phyloP scores from a whole-genome alignment of 2,888 invertebrate species.

The Agrilus mali region DNA sequence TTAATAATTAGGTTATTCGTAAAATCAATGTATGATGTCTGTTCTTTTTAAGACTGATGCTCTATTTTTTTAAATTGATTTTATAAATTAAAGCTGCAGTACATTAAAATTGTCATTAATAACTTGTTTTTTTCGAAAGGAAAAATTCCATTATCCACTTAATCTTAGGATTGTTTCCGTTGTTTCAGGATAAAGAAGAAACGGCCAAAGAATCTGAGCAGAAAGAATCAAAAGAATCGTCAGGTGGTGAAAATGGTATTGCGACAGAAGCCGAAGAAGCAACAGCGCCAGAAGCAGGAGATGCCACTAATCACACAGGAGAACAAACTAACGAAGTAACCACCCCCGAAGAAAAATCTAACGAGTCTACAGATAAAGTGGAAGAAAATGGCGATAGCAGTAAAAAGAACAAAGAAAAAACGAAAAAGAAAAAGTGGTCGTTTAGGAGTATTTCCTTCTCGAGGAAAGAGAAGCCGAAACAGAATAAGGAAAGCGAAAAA shows the following conservation, averaged over 20 bases:
- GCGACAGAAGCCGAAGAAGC: conserved; percentile 24
- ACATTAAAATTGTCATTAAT: background rate
- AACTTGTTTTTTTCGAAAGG: background rate
- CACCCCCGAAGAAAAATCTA: conserved; percentile 24
- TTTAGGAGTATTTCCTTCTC: conserved; percentile 79
- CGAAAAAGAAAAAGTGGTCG: conserved; percentile 82
- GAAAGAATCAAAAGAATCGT: conserved; percentile 17
- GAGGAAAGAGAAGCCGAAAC: conserved; percentile 78
- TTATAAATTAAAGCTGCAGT: no score
- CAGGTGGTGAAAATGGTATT: conserved; percentile 29
- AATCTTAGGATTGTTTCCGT: background rate
- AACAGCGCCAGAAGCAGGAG: conserved; percentile 26
- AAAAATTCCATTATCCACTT: background rate
- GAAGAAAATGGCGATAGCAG: conserved; percentile 24
- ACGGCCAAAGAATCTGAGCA: conserved; percentile 21
- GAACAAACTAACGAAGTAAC: conserved; percentile 33
- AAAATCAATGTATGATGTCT: no score
- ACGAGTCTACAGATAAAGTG: conserved; percentile 13
- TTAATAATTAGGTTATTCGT: no score
- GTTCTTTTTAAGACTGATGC: no score
- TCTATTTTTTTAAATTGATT: no score
- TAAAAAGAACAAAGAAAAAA: conserved; percentile 30
- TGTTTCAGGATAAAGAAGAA: conserved; percentile 30
- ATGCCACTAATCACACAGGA: conserved; percentile 27
- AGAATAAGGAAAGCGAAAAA: conserved; percentile 51